Percentiles rank a stretch among this genome's conserved stretches.
These are phyloP conservation scores for Epizoanthus fatuus DNA, from an alignment of 92 coral and sea anemone species.

Conservation along the genomic window DNA sequence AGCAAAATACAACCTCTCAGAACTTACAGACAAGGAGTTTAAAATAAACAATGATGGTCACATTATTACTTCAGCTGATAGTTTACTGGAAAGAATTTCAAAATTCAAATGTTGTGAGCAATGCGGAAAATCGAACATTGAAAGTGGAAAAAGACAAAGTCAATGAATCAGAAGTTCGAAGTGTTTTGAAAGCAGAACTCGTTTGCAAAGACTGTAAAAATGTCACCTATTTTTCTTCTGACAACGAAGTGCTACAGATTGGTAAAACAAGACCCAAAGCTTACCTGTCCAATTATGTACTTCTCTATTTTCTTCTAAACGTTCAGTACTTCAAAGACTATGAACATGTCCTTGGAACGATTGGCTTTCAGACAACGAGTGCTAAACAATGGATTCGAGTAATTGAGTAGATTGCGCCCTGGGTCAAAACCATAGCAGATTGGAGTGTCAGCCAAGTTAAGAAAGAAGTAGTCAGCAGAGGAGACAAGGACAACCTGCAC, in stretches of 20 bases:
- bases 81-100: too few relatives aligned
- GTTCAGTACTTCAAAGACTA: background rate
- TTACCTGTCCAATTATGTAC: background rate
- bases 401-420: conserved; percentile 27
- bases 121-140: too few relatives aligned
- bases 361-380: background rate
- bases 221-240: background rate
- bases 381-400: conserved; percentile 7
- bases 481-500: background rate
- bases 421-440: conserved; percentile 22
- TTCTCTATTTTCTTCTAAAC: background rate
- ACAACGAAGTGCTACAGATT: background rate
- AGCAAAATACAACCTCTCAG: too few relatives aligned
- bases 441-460: background rate
- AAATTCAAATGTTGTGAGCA: too few relatives aligned
- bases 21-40: too few relatives aligned
- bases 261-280: background rate
- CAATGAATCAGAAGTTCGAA: too few relatives aligned
- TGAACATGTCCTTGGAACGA: background rate
- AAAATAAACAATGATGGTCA: too few relatives aligned
- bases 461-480: conserved; percentile 4
- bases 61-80: too few relatives aligned
- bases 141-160: too few relatives aligned
- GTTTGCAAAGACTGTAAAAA: background rate
- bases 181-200: background rate